Evolutionary conservation across 2,797 vertebrate species (phyloP).

Genomic region (Thripadectes ignobilis): DNA sequence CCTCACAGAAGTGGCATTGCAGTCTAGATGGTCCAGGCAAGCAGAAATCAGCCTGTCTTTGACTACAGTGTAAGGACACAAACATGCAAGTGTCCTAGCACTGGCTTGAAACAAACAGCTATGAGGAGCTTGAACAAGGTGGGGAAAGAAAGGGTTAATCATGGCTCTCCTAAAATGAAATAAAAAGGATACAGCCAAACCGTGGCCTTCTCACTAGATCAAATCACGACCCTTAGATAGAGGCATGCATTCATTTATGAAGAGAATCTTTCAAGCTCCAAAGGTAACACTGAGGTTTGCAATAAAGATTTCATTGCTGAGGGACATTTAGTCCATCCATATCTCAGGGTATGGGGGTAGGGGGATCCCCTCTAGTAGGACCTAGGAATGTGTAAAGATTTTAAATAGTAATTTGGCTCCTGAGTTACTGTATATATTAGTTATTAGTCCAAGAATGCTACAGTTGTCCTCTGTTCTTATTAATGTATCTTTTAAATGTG

Average conservation of each 20-base stretch:
- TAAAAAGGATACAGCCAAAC: neutral
- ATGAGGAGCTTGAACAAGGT: neutral
- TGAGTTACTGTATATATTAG: neutral
- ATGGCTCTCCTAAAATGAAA: neutral
- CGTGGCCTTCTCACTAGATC: neutral
- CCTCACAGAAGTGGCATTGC: neutral
- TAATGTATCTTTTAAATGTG: constrained; percentile 1
- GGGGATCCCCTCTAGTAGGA: neutral
- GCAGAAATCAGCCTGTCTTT: neutral
- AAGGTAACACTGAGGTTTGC: neutral
- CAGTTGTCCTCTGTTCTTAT: neutral
- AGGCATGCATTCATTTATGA: neutral
- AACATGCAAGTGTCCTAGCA: neutral
- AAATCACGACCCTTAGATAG: neutral
- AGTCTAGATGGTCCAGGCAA: neutral
- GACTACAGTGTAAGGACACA: neutral
- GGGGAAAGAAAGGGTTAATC: neutral
- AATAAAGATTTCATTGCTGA: neutral
- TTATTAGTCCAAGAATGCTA: neutral
- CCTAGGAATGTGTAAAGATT: neutral
- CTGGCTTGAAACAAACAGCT: neutral
- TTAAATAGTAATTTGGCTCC: neutral
- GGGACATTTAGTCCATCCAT: neutral
- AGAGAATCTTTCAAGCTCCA: constrained; percentile 1
- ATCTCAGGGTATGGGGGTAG: neutral